Conservation (phyloP, 2,113 vertebrate genomes). For the Strix uralensis region DNA sequence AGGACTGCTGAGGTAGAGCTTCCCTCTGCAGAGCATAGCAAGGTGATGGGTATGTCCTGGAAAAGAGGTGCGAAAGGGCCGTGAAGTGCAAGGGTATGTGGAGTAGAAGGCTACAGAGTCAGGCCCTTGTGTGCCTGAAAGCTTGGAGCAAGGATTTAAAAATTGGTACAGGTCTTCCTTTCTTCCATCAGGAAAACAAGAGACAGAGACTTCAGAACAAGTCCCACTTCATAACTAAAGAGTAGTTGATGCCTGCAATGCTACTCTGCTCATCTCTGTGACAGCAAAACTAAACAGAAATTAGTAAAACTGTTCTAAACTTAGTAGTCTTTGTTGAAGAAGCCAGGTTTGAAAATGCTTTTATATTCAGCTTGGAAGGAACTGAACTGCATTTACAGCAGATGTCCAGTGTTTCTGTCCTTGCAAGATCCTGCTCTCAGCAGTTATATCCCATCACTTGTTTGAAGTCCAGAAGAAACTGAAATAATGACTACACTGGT, state of each 20-base stretch:
- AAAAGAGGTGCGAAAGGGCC: background rate
- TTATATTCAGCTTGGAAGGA: background rate
- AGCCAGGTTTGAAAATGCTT: background rate
- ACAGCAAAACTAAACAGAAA: background rate
- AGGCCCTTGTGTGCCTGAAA: background rate
- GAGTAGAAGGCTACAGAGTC: background rate
- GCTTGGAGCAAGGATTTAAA: background rate
- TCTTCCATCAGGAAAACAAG: background rate
- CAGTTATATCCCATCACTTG: fast-evolving
- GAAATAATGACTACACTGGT: background rate
- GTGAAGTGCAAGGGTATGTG: background rate
- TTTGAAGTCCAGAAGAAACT: background rate
- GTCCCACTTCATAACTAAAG: background rate
- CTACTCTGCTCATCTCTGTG: background rate
- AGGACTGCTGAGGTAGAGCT: background rate
- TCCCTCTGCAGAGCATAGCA: background rate
- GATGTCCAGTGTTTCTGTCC: background rate
- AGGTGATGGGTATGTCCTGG: background rate
- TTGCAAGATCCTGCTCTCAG: background rate
- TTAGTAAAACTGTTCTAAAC: background rate
- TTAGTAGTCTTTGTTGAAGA: background rate
- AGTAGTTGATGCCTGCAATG: background rate
- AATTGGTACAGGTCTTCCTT: background rate
- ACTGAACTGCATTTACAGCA: background rate
- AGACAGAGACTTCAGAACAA: background rate